Evolutionary conservation across 92 coral and sea anemone genomes (phyloP).

Genomic region (Epizoanthus fatuus): DNA sequence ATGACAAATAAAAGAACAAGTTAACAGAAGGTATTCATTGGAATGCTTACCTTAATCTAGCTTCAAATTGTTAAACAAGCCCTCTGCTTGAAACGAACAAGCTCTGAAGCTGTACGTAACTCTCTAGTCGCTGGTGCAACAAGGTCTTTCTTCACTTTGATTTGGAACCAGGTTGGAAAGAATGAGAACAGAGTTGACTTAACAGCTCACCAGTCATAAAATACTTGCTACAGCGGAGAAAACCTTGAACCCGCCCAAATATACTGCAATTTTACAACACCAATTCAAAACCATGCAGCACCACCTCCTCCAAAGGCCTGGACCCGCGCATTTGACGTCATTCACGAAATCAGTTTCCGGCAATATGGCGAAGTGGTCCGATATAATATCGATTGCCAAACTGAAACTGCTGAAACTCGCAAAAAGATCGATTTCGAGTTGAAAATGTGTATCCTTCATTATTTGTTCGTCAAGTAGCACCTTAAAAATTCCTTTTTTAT

Average conservation of each 20-base stretch:
- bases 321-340: not conserved
- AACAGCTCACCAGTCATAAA: not conserved
- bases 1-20: not conserved
- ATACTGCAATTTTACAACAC: constrained; percentile 6
- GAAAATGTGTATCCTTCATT: too few relatives aligned
- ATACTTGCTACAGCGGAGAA: not conserved
- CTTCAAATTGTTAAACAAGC: not conserved
- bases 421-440: not conserved
- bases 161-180: not conserved
- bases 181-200: not conserved
- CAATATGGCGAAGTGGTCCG: not conserved
- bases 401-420: not conserved
- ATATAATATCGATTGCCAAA: not conserved
- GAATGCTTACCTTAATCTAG: not conserved
- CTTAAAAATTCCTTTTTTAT: too few relatives aligned
- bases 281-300: not conserved
- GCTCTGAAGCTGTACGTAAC: not conserved
- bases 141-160: not conserved
- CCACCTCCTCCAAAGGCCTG: constrained; percentile 33
- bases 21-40: not conserved
- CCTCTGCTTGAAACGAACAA: constrained; percentile 16
- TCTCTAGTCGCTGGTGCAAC: constrained; percentile 11
- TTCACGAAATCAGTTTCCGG: not conserved
- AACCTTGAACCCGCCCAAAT: not conserved
- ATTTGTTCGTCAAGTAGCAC: too few relatives aligned